Evolutionary conservation across 2,797 vertebrate species (phyloP).

Genomic region (Paedocypris micromegethes): DNA sequence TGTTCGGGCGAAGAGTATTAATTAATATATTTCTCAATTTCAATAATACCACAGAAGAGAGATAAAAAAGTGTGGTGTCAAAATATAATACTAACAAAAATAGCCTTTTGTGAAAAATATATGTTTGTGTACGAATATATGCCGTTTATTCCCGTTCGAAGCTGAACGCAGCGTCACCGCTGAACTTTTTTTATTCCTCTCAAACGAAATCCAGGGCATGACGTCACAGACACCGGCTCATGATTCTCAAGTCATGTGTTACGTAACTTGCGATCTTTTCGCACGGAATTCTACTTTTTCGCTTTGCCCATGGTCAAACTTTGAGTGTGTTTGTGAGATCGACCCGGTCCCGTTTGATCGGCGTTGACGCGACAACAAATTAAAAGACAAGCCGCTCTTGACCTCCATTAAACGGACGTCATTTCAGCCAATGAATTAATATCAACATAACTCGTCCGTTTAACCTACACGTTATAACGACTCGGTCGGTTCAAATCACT

Average conservation of each 20-base stretch:
- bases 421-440: slow-evolving; percentile 24
- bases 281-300: slow-evolving; percentile 9
- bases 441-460: background rate
- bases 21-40: too few species aligned
- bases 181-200: slow-evolving; percentile 32
- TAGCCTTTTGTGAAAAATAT: too few species aligned
- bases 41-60: too few species aligned
- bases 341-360: too few species aligned
- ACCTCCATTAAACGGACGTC: slow-evolving; percentile 29
- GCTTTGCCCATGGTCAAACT: background rate
- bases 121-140: too few species aligned
- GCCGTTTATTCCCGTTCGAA: too few species aligned
- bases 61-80: too few species aligned
- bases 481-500: too few species aligned
- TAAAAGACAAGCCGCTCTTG: background rate
- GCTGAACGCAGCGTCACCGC: background rate
- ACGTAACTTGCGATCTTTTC: slow-evolving; percentile 44
- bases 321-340: background rate
- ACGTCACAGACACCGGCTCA: slow-evolving; percentile 51
- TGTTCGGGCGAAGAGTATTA: too few species aligned
- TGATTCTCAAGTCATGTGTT: slow-evolving; percentile 46
- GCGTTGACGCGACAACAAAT: too few species aligned
- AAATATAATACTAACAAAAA: too few species aligned
- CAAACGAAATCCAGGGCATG: slow-evolving; percentile 45
- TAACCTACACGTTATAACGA: background rate